A percentile compares a stretch with the other conserved stretches of the same genome.
These are phyloP conservation scores for Rhamphomyia laevipes DNA, from an alignment of 2,888 invertebrate genomes.

Conservation along the genomic window DNA sequence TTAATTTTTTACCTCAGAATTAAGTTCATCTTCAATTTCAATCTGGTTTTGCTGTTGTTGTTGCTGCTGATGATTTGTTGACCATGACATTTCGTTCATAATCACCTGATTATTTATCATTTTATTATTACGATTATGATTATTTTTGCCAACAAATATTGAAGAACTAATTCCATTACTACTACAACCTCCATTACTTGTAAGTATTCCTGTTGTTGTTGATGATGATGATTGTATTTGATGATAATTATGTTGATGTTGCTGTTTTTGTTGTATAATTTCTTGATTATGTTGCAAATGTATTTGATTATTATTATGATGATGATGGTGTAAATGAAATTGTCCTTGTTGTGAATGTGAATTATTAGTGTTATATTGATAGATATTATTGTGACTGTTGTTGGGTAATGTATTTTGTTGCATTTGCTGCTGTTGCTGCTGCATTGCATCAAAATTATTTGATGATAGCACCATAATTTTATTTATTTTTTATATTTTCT, in stretches of 20 bases:
- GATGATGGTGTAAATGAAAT: not conserved
- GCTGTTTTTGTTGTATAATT: not conserved
- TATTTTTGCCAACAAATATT: not conserved
- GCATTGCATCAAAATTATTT: slow-evolving; percentile 12
- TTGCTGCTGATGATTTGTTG: no score
- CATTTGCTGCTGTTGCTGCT: slow-evolving; percentile 2
- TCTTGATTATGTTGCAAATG: not conserved
- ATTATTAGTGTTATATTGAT: not conserved
- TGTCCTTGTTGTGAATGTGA: not conserved
- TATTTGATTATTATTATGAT: not conserved
- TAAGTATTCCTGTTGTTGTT: not conserved
- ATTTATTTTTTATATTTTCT: not conserved
- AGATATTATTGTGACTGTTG: no score
- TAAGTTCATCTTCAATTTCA: slow-evolving; percentile 2
- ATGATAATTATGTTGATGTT: not conserved
- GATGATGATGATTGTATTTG: not conserved
- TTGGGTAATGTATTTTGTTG: no score
- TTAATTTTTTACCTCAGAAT: slow-evolving; percentile 6
- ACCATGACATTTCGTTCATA: slow-evolving; percentile 6
- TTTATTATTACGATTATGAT: not conserved
- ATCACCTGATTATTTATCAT: not conserved
- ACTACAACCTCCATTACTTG: not conserved
- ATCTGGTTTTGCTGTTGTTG: not conserved
- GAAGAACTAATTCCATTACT: slow-evolving; percentile 2
- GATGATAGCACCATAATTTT: slow-evolving; percentile 12